Evolutionary conservation across 2,888 invertebrate species (phyloP).

Genomic region (Zelleria hepariella): DNA sequence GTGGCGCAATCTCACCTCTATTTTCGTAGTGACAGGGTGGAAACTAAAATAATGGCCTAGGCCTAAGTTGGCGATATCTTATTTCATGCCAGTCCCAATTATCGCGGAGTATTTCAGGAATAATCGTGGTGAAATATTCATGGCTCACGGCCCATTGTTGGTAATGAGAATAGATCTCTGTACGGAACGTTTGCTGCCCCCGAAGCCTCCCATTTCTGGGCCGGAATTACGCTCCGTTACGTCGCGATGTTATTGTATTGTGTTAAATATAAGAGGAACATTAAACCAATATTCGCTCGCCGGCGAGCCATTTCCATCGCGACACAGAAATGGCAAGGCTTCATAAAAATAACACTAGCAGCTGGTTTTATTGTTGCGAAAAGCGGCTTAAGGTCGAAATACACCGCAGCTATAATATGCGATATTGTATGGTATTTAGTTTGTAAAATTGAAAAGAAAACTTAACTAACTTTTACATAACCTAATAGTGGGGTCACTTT

Average conservation of each 20-base stretch:
- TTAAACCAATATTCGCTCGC: neutral
- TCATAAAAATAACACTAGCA: no score
- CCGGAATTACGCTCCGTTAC: neutral
- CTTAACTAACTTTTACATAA: no score
- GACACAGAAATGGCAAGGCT: neutral
- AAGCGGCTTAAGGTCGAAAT: neutral
- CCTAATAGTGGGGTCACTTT: no score
- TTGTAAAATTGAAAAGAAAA: no score
- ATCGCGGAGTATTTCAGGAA: neutral
- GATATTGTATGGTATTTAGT: no score
- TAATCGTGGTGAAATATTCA: neutral
- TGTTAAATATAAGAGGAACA: neutral
- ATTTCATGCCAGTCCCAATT: neutral
- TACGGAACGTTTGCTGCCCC: neutral
- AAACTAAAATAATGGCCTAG: neutral
- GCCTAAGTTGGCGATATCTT: neutral
- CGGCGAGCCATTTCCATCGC: neutral
- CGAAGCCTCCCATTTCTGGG: neutral
- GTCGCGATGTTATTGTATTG: neutral
- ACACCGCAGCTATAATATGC: neutral
- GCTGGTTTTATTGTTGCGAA: neutral
- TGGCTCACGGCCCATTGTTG: neutral
- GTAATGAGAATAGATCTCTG: neutral
- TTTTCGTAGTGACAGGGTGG: neutral
- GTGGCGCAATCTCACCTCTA: neutral